Evolutionary conservation across 2,113 vertebrate species (phyloP).

Genomic region (Alosa alosa): DNA sequence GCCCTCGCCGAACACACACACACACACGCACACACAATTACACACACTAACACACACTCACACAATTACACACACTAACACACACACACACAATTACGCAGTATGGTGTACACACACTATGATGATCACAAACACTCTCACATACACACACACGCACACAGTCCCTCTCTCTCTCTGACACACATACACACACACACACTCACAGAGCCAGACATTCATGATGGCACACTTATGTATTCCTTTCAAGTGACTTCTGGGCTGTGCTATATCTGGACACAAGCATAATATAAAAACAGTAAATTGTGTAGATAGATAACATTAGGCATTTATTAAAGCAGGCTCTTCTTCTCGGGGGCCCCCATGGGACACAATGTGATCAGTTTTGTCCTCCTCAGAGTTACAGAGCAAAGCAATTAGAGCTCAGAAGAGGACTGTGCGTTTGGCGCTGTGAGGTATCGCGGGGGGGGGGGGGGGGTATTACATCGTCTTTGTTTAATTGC

Average conservation of each 20-base stretch:
- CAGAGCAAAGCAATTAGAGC: constrained; percentile 63
- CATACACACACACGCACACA: constrained; percentile 24
- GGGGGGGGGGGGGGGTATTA: constrained; percentile 21
- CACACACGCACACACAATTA: neutral
- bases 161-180: neutral
- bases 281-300: constrained; percentile 20
- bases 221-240: neutral
- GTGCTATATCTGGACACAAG: neutral
- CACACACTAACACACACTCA: neutral
- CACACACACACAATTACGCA: constrained; percentile 41
- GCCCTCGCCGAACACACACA: constrained; percentile 48
- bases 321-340: constrained; percentile 58
- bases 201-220: constrained; percentile 15
- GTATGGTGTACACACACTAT: constrained; percentile 24
- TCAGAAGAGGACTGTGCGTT: constrained; percentile 41
- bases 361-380: constrained; percentile 63
- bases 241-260: neutral
- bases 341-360: constrained; percentile 44
- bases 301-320: constrained; percentile 63
- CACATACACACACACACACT: constrained; percentile 33
- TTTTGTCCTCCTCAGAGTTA: constrained; percentile 65
- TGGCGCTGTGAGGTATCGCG: constrained; percentile 35
- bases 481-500: constrained; percentile 61
- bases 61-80: constrained; percentile 38
- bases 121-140: constrained; percentile 34